Conservation (phyloP, 2,797 vertebrate species). For the Taeniopygia guttata region DNA sequence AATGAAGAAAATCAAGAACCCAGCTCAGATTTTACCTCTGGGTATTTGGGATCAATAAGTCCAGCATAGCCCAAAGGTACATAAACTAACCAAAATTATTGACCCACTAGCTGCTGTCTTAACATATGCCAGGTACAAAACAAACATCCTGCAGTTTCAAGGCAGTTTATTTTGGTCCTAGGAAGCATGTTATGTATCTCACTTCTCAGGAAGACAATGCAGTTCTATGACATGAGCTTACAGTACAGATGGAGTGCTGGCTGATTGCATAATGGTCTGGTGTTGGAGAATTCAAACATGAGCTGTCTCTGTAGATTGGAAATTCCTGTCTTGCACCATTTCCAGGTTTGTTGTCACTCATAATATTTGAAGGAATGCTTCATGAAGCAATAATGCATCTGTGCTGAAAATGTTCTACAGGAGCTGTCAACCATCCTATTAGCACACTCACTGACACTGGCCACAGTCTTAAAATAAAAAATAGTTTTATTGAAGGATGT, state of each 20-base stretch:
- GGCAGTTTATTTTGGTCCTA: constrained; percentile 44
- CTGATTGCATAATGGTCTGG: constrained; percentile 46
- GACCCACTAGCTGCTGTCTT: not conserved
- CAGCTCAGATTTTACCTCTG: not conserved
- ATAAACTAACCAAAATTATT: constrained; percentile 7
- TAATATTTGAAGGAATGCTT: constrained; percentile 67
- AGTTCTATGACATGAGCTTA: constrained; percentile 19
- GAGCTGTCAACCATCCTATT: constrained; percentile 66
- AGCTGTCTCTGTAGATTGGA: constrained; percentile 53
- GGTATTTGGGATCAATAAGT: not conserved
- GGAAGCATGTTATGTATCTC: not conserved
- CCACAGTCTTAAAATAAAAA: constrained; percentile 57
- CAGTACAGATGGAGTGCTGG: constrained; percentile 15
- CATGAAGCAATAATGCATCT: constrained; percentile 64
- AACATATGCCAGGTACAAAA: not conserved
- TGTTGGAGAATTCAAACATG: constrained; percentile 44
- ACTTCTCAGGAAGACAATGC: constrained; percentile 30
- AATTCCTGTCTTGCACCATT: constrained; percentile 51
- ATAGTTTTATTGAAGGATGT: constrained; percentile 16
- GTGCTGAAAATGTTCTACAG: constrained; percentile 60
- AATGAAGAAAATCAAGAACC: constrained; percentile 26
- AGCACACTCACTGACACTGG: constrained; percentile 58
- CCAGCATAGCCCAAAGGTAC: not conserved
- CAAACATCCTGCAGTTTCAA: not conserved
- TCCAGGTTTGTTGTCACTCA: constrained; percentile 71